Evolutionary conservation across 2,113 vertebrate genomes (phyloP), one percentile per base, ranked within the genome.

Genomic region (Ramphastos sulfuratus): DNA sequence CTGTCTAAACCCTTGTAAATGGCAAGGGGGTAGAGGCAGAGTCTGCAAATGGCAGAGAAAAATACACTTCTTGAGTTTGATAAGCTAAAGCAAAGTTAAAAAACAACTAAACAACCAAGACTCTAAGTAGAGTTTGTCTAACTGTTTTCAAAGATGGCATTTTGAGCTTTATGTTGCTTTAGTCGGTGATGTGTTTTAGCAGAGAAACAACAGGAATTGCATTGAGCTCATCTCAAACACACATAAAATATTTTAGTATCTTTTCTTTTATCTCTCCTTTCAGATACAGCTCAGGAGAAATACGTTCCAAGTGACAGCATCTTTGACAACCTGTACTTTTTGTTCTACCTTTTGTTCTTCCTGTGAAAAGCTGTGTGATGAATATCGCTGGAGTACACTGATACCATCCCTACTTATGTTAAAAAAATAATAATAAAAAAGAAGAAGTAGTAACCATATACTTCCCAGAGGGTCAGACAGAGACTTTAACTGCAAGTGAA

Each of bases 231-330:
- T 92, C 91, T 95, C 89, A 92, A 96, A 95, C 93, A 92, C 95
- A 96, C 90, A 97, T 82, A 93, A 97, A 96, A 96, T 96, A 95
- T 89, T 92, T 89, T 85, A 87, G 89, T 85, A 92, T 87, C 93
- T 96, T 92, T 94, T 95, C 87, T 96, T 97, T 96, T 94, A 95
- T 95, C 96, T 96, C 74, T 56, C 70, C 56, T 92, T 95, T 95
- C 92, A 93, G 85, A 94, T 80, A 94, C 83, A 90, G 91, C 89
- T 94, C 91, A 80, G 80, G 92, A 97, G 94, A 95, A 89, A 94
- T 92, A 55, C 71, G 91, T 94, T 95, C 85, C 94, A 82, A 95
- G 65, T 95, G 95, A 93, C 95, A 95, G 92, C 83, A 76, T 95
- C 89, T 96, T 92, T 97, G 96, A 96, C 94, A 97, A 89, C 75